A percentile compares a stretch with the other conserved stretches of the same genome.
These are phyloP conservation scores for Bambusicola thoracicus DNA, from an alignment of 2,113 vertebrate genomes.

Conservation along the genomic window DNA sequence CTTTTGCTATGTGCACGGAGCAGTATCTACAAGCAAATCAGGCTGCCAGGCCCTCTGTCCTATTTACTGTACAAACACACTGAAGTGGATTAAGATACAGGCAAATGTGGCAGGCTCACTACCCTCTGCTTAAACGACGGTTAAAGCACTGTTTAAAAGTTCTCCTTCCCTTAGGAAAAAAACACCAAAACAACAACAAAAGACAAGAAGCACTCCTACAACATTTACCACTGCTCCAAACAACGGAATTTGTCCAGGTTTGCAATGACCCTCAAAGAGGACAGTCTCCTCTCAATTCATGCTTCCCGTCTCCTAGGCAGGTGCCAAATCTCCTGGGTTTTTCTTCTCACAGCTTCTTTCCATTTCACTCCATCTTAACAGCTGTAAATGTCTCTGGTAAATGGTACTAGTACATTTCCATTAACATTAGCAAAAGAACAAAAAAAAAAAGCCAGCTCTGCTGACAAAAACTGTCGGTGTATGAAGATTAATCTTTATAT, in stretches of 20 bases:
- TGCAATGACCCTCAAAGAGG: background rate
- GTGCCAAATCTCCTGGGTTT: constrained; percentile 42
- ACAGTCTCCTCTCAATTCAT: background rate
- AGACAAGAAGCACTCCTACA: background rate
- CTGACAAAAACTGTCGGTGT: constrained; percentile 55
- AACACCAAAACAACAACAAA: background rate
- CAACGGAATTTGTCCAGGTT: background rate
- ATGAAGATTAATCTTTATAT: constrained; percentile 66
- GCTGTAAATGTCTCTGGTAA: constrained; percentile 60
- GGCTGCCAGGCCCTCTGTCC: background rate
- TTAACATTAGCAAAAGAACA: constrained; percentile 62
- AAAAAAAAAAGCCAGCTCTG: constrained; percentile 3
- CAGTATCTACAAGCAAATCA: background rate
- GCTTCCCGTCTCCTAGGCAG: constrained; percentile 3
- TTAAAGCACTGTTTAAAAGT: background rate
- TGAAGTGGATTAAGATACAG: background rate
- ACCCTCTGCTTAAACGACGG: background rate
- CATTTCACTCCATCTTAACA: constrained; percentile 48
- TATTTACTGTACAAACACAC: background rate
- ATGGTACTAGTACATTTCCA: constrained; percentile 51
- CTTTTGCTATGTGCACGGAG: background rate
- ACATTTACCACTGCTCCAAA: background rate
- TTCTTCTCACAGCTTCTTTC: constrained; percentile 38
- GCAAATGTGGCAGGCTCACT: background rate
- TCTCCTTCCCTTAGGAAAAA: background rate